A percentile compares a stretch with the other conserved stretches of the same genome.
phyloP scores from a whole-genome alignment of 2,797 vertebrate genomes.

The Natrix natrix region DNA sequence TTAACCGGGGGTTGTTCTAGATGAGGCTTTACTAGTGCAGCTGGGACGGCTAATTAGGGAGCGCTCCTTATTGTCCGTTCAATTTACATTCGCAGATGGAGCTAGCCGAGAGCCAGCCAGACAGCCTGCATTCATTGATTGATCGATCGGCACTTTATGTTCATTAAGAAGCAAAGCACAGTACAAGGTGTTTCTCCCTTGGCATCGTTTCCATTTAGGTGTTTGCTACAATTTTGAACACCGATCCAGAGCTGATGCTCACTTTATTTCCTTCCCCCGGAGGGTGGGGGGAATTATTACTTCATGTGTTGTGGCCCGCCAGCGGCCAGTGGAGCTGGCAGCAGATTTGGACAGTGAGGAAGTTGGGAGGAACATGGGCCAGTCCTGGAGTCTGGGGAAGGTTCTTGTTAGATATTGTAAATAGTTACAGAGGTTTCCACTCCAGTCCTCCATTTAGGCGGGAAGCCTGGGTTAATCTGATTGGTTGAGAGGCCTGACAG shows the following conservation, averaged over 20 bases:
- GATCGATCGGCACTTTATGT: slow-evolving; percentile 26
- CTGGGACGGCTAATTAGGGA: slow-evolving; percentile 56
- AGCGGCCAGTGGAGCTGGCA: no score
- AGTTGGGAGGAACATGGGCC: no score
- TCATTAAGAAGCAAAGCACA: slow-evolving; percentile 45
- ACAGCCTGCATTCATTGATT: slow-evolving; percentile 21
- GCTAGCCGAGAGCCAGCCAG: slow-evolving; percentile 6
- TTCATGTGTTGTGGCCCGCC: no score
- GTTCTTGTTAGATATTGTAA: no score
- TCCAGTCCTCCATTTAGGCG: no score
- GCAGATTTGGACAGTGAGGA: no score
- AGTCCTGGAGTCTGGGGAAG: no score
- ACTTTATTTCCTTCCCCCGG: neutral
- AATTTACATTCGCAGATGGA: slow-evolving; percentile 46
- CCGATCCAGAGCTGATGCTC: neutral
- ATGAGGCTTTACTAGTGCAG: slow-evolving; percentile 44
- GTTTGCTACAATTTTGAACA: neutral
- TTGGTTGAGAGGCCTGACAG: no score
- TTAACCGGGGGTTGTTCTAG: slow-evolving; percentile 52
- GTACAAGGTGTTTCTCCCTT: neutral
- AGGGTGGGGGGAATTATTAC: neutral
- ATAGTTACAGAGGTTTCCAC: no score
- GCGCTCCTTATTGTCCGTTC: slow-evolving; percentile 51
- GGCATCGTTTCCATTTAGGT: slow-evolving; percentile 29
- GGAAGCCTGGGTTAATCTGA: no score